phyloP scores from a whole-genome alignment of 53 echinoderm and acorn worm species.

The Temnopleurus reevesii region DNA sequence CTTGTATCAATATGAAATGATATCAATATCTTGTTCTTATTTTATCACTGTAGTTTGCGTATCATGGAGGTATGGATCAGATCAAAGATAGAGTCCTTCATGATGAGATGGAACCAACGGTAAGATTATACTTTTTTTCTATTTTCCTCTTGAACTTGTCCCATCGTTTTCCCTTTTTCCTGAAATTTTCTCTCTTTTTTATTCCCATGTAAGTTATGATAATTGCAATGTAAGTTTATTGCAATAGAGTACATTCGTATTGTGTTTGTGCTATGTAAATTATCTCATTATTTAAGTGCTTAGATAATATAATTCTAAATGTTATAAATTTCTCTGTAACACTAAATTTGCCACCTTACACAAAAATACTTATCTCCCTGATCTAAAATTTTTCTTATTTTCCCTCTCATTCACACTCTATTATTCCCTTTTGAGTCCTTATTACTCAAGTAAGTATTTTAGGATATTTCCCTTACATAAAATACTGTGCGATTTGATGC shows the following conservation, averaged over 20 bases:
- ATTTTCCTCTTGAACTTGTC: not conserved
- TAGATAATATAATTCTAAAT: too few species aligned
- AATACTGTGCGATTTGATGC: too few species aligned
- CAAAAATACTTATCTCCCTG: too few species aligned
- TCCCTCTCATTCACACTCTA: not conserved
- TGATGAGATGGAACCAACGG: conserved; percentile 88
- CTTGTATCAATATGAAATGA: too few species aligned
- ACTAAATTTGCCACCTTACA: too few species aligned
- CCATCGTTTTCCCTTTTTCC: too few species aligned
- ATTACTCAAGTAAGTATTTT: not conserved
- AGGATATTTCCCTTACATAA: not conserved
- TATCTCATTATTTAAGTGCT: too few species aligned
- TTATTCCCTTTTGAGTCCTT: not conserved
- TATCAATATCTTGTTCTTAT: not conserved
- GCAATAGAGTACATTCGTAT: too few species aligned
- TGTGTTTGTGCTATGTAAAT: too few species aligned
- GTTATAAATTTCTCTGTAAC: too few species aligned
- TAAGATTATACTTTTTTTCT: conserved; percentile 56
- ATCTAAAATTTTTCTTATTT: not conserved
- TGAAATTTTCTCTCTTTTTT: not conserved
- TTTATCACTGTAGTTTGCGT: conserved; percentile 73
- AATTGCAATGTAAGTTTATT: too few species aligned
- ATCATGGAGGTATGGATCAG: conserved; percentile 82
- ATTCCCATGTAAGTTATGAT: too few species aligned
- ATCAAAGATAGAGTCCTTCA: conserved; percentile 77